Conservation (phyloP, 2,797 vertebrate species). For the Protonibea diacanthus region DNA sequence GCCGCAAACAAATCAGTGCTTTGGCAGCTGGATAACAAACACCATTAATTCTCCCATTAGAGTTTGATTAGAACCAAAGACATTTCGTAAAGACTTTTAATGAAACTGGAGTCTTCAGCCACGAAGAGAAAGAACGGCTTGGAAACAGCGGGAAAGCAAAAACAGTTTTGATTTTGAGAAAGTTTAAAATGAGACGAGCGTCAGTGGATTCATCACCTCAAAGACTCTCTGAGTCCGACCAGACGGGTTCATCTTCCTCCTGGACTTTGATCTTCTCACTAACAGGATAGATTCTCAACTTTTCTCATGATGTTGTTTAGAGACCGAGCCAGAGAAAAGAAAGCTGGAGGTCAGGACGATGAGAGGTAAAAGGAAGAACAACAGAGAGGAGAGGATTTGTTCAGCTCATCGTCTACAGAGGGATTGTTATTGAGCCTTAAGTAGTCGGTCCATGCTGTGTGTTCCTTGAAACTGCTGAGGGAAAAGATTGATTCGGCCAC, state of each 20-base stretch:
- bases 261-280: not conserved
- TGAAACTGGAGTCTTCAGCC: not conserved
- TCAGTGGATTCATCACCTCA: not conserved
- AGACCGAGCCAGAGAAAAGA: not conserved
- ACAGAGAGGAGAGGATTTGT: constrained; percentile 1
- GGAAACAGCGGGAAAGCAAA: not conserved
- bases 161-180: not conserved
- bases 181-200: not conserved
- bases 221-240: not conserved
- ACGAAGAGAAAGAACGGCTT: constrained; percentile 9
- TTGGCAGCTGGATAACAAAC: constrained; percentile 17
- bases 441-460: constrained; percentile 5
- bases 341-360: not conserved
- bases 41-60: constrained; percentile 32
- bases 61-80: constrained; percentile 33
- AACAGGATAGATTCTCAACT: not conserved
- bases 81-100: constrained; percentile 6
- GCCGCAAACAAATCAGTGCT: constrained; percentile 14
- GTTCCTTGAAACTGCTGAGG: constrained; percentile 1
- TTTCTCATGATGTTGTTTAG: not conserved
- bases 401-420: not conserved
- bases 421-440: constrained; percentile 24
- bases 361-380: not conserved
- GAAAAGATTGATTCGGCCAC: constrained; percentile 11
- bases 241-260: not conserved